Base-by-base conservation (phyloP, 2,888 invertebrate species). In the Lasioglossum calceatum region DNA sequence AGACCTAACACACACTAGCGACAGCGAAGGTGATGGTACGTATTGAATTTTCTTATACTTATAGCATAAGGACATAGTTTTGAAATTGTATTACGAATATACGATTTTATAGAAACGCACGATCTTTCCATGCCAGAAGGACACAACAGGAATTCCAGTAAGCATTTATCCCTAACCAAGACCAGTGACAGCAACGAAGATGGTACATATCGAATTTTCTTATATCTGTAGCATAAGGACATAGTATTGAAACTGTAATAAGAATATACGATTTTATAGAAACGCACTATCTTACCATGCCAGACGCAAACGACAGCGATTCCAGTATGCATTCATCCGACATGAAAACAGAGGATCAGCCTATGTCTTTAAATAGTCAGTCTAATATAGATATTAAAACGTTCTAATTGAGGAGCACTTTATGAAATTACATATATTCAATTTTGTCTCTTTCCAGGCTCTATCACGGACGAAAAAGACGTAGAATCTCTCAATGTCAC, bases 401-500 rank as follows among this genome's bases (percentile, higher is more conserved):
- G 54, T 27, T 77, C 5, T 16, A 4, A 23, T 4, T 7, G 32
- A 14, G 10, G 1, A 8, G 14, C 19, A 71, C 27, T 39, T 64
- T 23, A 32, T 54, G 23, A 36, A 7, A 23, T 32, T 23, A 19
- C 10, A 23, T 16, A 4, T 1, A 72, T 58, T 58, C 8, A n/a
- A 47, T 47, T 79, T 10, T 14, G 1, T 70, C 36, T n/a, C 1
- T 39, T 70, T 39, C n/a, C 27, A 90, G 86, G 74, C 64, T 77
- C 23, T 16, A 12, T 0, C 19, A n/a, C 23, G 7, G 67, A 42
- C 0, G 12, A 23, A 0, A n/a, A n/a, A 79, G 77, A 67, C 2
- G 58, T 64, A 14, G 79, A 80, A 23, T 32, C 81, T n/a, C 4
- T 58, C 0, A 79, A 77, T 32, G 0, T 82, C 8, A 91, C 89